Conservation (phyloP, 2,113 vertebrate species). For the Pelecanus crispus region DNA sequence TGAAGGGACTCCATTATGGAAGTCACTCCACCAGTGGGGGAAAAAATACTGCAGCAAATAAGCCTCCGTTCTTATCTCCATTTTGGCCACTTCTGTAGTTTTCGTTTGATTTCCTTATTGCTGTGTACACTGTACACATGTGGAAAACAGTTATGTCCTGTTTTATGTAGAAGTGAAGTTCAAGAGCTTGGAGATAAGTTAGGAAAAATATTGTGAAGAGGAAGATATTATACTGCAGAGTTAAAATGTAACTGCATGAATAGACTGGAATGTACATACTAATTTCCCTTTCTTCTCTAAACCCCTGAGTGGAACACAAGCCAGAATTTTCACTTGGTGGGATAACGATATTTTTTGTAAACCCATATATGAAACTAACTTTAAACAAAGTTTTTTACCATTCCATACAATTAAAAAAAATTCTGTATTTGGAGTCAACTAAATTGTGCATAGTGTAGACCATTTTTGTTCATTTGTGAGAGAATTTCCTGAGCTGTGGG, state of each 20-base stretch:
- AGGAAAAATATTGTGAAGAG: conserved; percentile 31
- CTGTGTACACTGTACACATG: neutral
- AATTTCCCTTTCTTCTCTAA: conserved; percentile 13
- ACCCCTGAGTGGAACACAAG: neutral
- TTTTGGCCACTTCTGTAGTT: neutral
- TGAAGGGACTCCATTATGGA: neutral
- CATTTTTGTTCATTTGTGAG: neutral
- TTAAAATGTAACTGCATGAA: neutral
- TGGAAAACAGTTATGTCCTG: neutral
- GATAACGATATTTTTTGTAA: neutral
- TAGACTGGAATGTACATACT: neutral
- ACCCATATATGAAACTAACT: neutral
- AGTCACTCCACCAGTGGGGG: neutral
- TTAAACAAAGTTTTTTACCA: neutral
- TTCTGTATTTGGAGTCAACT: neutral
- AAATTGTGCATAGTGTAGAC: neutral
- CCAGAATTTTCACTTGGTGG: neutral
- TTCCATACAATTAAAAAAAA: neutral
- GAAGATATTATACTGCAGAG: neutral
- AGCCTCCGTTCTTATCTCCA: neutral
- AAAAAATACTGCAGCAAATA: neutral
- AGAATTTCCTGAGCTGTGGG: neutral
- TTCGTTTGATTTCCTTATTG: neutral
- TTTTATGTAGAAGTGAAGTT: conserved; percentile 1
- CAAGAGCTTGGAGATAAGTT: neutral